phyloP scores from a whole-genome alignment of 2,888 invertebrate genomes.

The Xylota segnis region DNA sequence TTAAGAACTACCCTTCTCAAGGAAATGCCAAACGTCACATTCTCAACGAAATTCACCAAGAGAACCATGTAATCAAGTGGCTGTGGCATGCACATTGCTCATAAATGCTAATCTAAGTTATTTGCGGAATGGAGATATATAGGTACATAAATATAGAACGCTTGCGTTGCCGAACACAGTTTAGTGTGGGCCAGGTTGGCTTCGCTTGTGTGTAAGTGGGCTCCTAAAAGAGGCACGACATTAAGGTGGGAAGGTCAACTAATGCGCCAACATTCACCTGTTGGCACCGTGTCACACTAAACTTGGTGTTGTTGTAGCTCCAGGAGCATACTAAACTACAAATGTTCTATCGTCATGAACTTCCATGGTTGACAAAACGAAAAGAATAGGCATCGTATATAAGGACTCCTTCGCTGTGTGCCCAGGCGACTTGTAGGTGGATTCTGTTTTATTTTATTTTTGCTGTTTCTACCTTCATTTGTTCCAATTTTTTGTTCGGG shows the following conservation, averaged over 20 bases:
- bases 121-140: conserved; percentile 47
- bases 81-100: conserved; percentile 70
- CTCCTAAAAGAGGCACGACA: conserved; percentile 30
- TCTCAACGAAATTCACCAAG: conserved; percentile 33
- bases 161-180: conserved; percentile 23
- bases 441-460: not conserved
- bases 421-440: not conserved
- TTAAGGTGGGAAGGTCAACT: conserved; percentile 60
- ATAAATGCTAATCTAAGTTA: conserved; percentile 68
- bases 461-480: conserved; percentile 3
- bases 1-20: conserved; percentile 13
- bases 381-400: conserved; percentile 12
- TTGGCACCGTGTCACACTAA: conserved; percentile 66
- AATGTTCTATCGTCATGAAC: conserved; percentile 45
- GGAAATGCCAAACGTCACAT: conserved; percentile 44
- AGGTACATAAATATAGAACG: conserved; percentile 31
- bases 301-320: conserved; percentile 49
- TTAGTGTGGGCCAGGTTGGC: conserved; percentile 35
- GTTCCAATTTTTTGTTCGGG: conserved; percentile 13
- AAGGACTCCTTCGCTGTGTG: conserved; percentile 15
- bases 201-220: conserved; percentile 21
- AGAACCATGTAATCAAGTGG: conserved; percentile 58
- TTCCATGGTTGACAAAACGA: conserved; percentile 28
- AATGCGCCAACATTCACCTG: conserved; percentile 70
- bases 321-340: conserved; percentile 29